Conservation (phyloP, 2,797 vertebrate genomes). For the Hyperoplus lanceolatus region DNA sequence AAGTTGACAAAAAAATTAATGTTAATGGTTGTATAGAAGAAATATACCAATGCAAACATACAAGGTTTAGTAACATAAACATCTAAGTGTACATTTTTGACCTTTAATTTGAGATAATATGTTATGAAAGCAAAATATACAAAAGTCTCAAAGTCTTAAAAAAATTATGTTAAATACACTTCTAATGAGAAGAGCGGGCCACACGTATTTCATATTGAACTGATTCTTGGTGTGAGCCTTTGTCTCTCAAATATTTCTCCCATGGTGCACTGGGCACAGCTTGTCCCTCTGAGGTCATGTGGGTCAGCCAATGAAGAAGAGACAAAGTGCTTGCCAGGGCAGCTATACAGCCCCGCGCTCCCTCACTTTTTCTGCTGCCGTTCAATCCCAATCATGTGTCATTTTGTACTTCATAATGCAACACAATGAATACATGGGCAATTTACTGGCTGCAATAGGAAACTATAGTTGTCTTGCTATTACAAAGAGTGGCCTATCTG, state of each 20-base stretch:
- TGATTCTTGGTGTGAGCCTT: slow-evolving; percentile 40
- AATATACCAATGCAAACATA: too few relatives aligned
- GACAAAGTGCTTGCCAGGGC: slow-evolving; percentile 47
- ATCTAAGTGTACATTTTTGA: too few relatives aligned
- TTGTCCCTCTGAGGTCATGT: slow-evolving; percentile 59
- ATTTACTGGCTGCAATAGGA: slow-evolving; percentile 31
- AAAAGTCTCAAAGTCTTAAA: too few relatives aligned
- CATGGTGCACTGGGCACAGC: slow-evolving; percentile 59
- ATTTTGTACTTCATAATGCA: slow-evolving; percentile 52
- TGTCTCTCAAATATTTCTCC: slow-evolving; percentile 55
- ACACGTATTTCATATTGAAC: slow-evolving; percentile 30
- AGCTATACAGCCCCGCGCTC: slow-evolving; percentile 30
- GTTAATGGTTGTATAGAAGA: too few relatives aligned
- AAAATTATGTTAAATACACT: slow-evolving; percentile 24
- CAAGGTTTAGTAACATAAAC: too few relatives aligned
- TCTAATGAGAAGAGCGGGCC: slow-evolving; percentile 27
- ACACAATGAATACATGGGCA: slow-evolving; percentile 37
- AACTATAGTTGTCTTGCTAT: slow-evolving; percentile 26
- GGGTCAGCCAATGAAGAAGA: slow-evolving; percentile 64
- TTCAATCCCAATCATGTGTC: slow-evolving; percentile 52
- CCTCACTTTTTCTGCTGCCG: slow-evolving; percentile 42
- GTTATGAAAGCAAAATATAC: too few relatives aligned
- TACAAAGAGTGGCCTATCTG: slow-evolving; percentile 20
- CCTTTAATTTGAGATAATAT: too few relatives aligned
- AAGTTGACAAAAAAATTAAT: too few relatives aligned